Evolutionary conservation across 2,797 vertebrate species (phyloP), one percentile per base, ranked within the genome.

Genomic region (Geotrypetes seraphini): DNA sequence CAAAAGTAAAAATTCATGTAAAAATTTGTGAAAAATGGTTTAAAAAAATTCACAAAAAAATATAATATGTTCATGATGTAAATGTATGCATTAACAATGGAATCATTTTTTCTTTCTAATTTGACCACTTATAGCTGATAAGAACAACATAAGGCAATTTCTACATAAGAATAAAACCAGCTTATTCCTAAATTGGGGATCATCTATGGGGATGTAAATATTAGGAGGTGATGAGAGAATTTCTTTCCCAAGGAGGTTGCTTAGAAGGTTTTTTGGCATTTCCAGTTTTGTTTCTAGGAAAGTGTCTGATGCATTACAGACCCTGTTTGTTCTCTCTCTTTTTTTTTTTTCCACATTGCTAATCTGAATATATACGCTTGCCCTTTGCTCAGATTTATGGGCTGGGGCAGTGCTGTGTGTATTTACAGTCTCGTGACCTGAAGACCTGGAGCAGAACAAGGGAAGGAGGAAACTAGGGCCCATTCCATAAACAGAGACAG

Each of bases 361-460:
- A 79, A 81, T 79, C 79, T 80, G 76, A 75, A 73, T 80, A 68
- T 72, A 78, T 76, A 83, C 63, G 71, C 44, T 71, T 78, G 75
- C 72, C 76, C 79, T 76, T 68, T 73, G 52, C 75, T 71, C 61
- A 87, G 89, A 94, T 95, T 92, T 93, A 94, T 88, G 78, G 65
- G 73, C 72, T 66, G 49, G 74, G 79, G 78, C 82, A 81, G 68
- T 43, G 38, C 78, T 71, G 69, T 86, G 89, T 94, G 87, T 96
- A 94, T 95, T 96, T 95, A 93, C 90, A 94, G 87, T 91, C 86
- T 90, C 83, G 77, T 91, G 91, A 95, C 90, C 90, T 82, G 81
- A 75, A 77, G 85, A 84, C 84, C 82, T 54, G 54, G 37, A 83
- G 75, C 83, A 80, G 70, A 78, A 69, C 69, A 66, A 69, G 60